Evolutionary conservation across 2,888 invertebrate genomes (phyloP), one percentile per base, ranked within the genome.

Genomic region (Andrena praecox): DNA sequence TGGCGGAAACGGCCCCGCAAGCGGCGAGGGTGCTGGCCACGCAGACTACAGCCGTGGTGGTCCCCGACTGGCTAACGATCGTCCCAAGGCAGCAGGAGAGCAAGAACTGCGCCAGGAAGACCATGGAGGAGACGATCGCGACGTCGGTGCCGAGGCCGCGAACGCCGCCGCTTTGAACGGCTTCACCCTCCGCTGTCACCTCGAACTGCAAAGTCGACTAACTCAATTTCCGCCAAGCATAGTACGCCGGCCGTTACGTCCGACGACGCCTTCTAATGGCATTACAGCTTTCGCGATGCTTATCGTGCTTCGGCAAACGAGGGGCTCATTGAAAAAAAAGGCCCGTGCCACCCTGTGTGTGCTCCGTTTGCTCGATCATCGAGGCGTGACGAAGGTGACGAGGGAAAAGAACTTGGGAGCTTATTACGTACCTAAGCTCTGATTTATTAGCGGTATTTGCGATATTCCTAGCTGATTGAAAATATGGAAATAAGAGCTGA

Each of bases 61-160:
- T 97, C 56, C 98, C 97, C 0, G 96, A 96, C 5, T 96, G 94
- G 80, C 96, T 96, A 8, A 99, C 97, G 68, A 99, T 97, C 33
- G 96, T 96, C 0, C 98, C 98, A 96, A 98, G 97, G 90, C 97
- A 96, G 89, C 98, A 95, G 0, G 99, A 99, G 12, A 99, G 95
- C 52, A 98, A 95, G 91, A 99, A 98, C 94, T 99, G 99, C 0
- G 99, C 99, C 84, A 99, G 95, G 93, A 99, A 99, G 2, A 98
- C 99, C 97, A 99, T 99, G 92, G 98, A 98, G 92, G 98, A 98
- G 52, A 99, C 97, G 71, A 99, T 96, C 0, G 99, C 99, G 0
- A 99, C 96, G 93, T 99, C 99, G 0, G 99, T 99, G 7, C 99
- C 99, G 71, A 99, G 95, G 5, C 99, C 99, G 10, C 99, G 96